phyloP scores from a whole-genome alignment of 2,888 invertebrate genomes.

The Eupithecia pulchellata region DNA sequence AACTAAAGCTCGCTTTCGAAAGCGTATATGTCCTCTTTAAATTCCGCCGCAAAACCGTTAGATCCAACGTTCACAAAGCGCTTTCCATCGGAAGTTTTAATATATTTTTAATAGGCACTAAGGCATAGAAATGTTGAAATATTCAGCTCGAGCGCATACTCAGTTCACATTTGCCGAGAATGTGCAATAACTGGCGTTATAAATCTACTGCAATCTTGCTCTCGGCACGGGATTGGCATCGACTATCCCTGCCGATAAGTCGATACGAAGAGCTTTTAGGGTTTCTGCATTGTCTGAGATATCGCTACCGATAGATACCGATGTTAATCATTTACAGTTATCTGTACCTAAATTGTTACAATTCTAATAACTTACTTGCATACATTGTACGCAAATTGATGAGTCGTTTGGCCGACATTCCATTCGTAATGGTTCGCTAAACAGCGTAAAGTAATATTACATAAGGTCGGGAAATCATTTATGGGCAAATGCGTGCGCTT shows the following conservation, averaged over 20 bases:
- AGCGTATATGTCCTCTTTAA: neutral
- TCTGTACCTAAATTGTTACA: neutral
- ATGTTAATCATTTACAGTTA: neutral
- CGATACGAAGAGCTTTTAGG: constrained; percentile 42
- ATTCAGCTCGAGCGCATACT: constrained; percentile 57
- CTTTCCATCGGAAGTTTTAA: constrained; percentile 20
- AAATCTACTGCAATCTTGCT: constrained; percentile 62
- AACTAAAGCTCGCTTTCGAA: neutral
- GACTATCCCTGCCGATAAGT: constrained; percentile 50
- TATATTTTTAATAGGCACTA: constrained; percentile 32
- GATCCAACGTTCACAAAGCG: constrained; percentile 3
- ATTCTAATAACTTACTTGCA: neutral
- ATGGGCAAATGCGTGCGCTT: too few relatives aligned
- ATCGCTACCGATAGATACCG: neutral
- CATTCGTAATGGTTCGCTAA: too few relatives aligned
- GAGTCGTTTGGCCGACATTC: neutral
- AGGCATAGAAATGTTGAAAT: constrained; percentile 50
- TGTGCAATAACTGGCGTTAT: constrained; percentile 67
- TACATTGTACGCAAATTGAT: neutral
- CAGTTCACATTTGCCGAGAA: constrained; percentile 64
- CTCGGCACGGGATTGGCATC: constrained; percentile 57
- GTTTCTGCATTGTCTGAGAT: constrained; percentile 32
- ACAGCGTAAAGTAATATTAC: too few relatives aligned
- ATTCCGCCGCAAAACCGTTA: neutral
- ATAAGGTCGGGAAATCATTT: too few relatives aligned